Percentiles rank a stretch among this genome's conserved stretches.
These are phyloP conservation scores for Mormyrus lacerda DNA, from an alignment of 2,113 vertebrate genomes.

Conservation along the genomic window DNA sequence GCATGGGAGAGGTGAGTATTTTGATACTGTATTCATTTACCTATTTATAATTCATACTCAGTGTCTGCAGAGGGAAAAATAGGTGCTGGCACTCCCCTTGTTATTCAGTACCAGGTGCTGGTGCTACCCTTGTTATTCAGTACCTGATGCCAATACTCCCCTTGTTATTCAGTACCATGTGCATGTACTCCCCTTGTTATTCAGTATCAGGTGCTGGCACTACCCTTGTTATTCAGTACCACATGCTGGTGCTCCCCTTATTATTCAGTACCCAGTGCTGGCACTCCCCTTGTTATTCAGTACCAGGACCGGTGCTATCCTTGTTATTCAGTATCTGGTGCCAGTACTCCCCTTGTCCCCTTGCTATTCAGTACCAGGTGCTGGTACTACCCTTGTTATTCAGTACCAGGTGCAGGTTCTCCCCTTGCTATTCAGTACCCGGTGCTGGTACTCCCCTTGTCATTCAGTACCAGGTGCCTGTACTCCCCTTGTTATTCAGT, in stretches of 20 bases:
- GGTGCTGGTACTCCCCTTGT: not conserved
- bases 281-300: no score
- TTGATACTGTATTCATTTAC: not conserved
- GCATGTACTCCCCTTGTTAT: not conserved
- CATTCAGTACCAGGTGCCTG: no score
- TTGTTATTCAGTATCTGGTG: not conserved
- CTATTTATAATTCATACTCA: not conserved
- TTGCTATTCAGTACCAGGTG: not conserved
- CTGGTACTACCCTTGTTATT: not conserved
- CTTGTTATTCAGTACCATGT: not conserved
- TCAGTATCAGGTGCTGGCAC: not conserved
- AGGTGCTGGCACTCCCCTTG: not conserved
- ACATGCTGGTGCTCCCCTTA: not conserved
- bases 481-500: no score
- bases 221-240: not conserved
- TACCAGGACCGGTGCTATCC: no score
- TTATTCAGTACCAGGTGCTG: not conserved
- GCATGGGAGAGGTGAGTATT: not conserved
- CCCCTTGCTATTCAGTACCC: not conserved
- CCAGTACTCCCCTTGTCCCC: not conserved
- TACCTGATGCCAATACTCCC: not conserved
- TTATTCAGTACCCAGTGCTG: no score
- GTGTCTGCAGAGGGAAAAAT: not conserved
- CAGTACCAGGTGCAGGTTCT: not conserved
- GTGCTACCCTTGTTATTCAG: not conserved